Percentiles rank a stretch among this genome's conserved stretches.
phyloP scores from a whole-genome alignment of 1,140 invertebrate species.

The Steinernema khuongi region DNA sequence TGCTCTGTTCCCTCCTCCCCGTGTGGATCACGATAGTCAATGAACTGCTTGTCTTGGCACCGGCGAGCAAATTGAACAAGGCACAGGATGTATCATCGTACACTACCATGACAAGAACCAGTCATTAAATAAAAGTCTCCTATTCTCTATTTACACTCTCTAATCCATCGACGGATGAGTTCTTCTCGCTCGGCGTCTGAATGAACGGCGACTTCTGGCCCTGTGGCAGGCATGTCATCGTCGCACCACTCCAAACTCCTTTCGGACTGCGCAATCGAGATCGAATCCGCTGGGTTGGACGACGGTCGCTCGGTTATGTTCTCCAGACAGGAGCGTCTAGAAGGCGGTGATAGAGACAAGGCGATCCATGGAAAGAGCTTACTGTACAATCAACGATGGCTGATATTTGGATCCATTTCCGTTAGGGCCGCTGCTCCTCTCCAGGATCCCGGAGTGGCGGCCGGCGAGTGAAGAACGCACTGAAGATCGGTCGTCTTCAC shows the following conservation, averaged over 20 bases:
- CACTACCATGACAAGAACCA: no score
- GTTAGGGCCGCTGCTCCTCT: background rate
- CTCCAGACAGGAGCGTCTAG: background rate
- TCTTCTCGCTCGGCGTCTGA: background rate
- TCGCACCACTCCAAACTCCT: constrained; percentile 5
- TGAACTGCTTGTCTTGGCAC: no score
- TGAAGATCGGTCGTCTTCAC: background rate
- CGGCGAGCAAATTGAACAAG: no score
- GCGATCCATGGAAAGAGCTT: background rate
- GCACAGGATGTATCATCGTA: no score
- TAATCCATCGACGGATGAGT: background rate
- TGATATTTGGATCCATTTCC: background rate
- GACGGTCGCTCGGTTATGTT: constrained; percentile 12
- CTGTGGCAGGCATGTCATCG: background rate
- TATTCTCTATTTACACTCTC: constrained; percentile 1
- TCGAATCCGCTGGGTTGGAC: constrained; percentile 5
- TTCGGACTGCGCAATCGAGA: constrained; percentile 10
- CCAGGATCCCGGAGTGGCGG: background rate
- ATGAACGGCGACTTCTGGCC: background rate
- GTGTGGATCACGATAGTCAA: no score
- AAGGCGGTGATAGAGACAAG: background rate
- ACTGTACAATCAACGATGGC: background rate
- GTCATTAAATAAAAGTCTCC: background rate
- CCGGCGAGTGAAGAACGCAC: background rate
- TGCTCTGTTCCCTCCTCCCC: no score